Base-by-base conservation (phyloP, 1,140 invertebrate genomes). In the Leptinotarsa texana region DNA sequence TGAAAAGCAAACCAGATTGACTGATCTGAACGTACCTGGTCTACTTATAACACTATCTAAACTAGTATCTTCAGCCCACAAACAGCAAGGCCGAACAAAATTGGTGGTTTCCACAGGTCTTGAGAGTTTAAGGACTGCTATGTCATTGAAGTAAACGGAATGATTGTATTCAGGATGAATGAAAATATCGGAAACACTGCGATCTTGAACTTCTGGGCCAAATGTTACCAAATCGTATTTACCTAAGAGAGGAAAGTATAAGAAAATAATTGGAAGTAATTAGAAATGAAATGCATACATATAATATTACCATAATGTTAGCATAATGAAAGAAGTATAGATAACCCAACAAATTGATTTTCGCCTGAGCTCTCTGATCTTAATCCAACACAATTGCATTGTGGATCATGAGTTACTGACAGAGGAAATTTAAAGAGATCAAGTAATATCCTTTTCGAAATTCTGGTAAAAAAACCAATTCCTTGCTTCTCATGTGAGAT, bases 161-260 rank as follows among this genome's bases (percentile, higher is more conserved):
- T 84, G 82, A 77, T 88, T 88, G 83, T 90, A 91, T 24, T 89
- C 82, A 0, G 90, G 88, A 80, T 92, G 89, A 3, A 89, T 78
- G 69, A 69, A 83, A 42, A 91, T 89, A 1, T 86, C 81, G 0
- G 77, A 72, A 1, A 91, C 86, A 82, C 90, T 81, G 8, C 75
- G 74, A 18, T 81, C 77, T 78, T 82, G 82, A 11, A 79, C 77
- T 49, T 78, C 78, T 69, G 77, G 81, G 0, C 85, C 84, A 5
- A 87, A 87, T 5, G 86, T 87, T 72, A 85, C 84, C n/a, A 88
- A 76, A 79, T 86, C 88, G 74, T 88, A 87, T 81, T 88, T 88
- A 4, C 88, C 88, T 65, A 86, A 75, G 81, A 86, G 86, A 11
- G 86, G 1, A 57, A 57, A 57, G 0, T 3, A 18, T 42, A 42